Evolutionary conservation across 2,888 invertebrate species (phyloP).

Genomic region (Eupithecia abbreviata): DNA sequence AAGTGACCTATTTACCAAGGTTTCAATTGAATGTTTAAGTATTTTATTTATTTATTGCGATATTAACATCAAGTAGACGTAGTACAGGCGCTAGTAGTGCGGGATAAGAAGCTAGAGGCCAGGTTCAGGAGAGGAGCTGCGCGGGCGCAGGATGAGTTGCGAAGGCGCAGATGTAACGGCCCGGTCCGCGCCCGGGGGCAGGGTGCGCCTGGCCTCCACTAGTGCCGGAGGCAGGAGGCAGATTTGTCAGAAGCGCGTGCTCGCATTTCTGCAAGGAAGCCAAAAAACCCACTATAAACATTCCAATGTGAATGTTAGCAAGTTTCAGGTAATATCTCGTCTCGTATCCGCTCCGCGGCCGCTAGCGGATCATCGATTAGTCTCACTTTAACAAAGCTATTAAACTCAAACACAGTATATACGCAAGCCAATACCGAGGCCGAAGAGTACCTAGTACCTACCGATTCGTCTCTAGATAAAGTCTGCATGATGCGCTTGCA

Average conservation of each 20-base stretch:
- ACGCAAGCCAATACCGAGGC: neutral
- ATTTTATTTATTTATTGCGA: too few species aligned
- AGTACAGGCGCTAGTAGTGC: neutral
- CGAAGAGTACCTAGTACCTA: neutral
- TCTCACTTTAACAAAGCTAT: constrained; percentile 12
- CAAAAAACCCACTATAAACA: neutral
- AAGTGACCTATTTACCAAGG: neutral
- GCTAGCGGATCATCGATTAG: constrained; percentile 18
- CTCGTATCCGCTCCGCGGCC: constrained; percentile 20
- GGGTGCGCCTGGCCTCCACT: too few species aligned
- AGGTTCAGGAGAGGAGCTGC: constrained; percentile 21
- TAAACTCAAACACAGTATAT: constrained; percentile 8
- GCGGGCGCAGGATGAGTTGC: constrained; percentile 38
- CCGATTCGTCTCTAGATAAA: neutral
- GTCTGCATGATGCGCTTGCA: neutral
- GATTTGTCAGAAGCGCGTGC: neutral
- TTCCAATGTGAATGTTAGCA: constrained; percentile 8
- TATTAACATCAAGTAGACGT: neutral
- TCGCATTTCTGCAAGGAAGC: neutral
- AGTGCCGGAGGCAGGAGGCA: constrained; percentile 4
- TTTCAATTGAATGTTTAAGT: neutral
- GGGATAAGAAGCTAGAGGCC: neutral
- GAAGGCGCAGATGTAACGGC: constrained; percentile 24
- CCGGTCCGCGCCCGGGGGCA: constrained; percentile 8
- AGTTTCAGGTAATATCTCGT: neutral